These are phyloP conservation scores for Chaetorhynchus papuensis DNA, from an alignment of 2,113 vertebrate genomes.

Conservation along the genomic window DNA sequence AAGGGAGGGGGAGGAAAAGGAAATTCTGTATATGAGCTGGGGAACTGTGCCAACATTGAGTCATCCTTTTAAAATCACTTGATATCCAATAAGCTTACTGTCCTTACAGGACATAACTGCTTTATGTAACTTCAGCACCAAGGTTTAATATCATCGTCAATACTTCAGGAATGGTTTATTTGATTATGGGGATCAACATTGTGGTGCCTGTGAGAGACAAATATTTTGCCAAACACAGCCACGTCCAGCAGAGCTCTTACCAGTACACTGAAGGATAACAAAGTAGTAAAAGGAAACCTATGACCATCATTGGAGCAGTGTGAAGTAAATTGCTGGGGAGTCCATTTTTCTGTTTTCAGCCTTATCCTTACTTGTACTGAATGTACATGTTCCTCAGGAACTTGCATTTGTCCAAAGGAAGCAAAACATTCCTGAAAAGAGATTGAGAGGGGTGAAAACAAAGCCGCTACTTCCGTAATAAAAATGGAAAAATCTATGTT, in stretches of 20 bases:
- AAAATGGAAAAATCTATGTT: neutral
- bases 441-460: neutral
- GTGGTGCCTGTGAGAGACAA: neutral
- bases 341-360: neutral
- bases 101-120: slow-evolving; percentile 19
- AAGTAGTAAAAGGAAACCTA: neutral
- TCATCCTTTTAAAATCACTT: slow-evolving; percentile 73
- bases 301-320: neutral
- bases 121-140: slow-evolving; percentile 22
- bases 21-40: slow-evolving; percentile 71
- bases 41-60: slow-evolving; percentile 67
- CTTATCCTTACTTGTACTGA: neutral
- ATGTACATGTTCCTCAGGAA: neutral
- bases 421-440: neutral
- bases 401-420: neutral
- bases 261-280: neutral
- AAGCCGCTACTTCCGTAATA: neutral
- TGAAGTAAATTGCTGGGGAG: neutral
- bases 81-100: slow-evolving; percentile 43
- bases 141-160: slow-evolving; percentile 6
- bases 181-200: neutral
- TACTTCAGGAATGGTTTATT: neutral
- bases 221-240: neutral
- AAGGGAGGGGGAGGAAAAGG: slow-evolving; percentile 76
- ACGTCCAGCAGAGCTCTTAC: neutral